phyloP scores from a whole-genome alignment of 2,113 vertebrate genomes.

The Pseudolaguvia tuberculata region DNA sequence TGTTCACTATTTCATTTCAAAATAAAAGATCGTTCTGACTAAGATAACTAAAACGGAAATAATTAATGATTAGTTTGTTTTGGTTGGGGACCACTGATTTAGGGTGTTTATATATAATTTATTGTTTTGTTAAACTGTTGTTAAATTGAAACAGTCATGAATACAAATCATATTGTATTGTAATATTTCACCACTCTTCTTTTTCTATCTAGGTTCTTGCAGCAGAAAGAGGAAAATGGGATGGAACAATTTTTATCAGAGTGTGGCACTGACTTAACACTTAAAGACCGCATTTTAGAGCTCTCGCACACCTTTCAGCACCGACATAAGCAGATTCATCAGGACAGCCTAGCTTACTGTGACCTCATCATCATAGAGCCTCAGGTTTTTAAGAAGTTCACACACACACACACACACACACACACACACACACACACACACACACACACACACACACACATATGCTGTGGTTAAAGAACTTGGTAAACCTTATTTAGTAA shows the following conservation, averaged over 20 bases:
- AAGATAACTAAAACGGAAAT: too few species aligned
- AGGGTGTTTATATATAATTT: too few species aligned
- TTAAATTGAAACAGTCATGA: not conserved
- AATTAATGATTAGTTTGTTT: too few species aligned
- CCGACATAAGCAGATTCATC: slow-evolving; percentile 50
- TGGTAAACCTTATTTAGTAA: not conserved
- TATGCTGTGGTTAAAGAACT: too few species aligned
- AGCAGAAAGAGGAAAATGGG: slow-evolving; percentile 52
- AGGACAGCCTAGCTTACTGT: slow-evolving; percentile 59
- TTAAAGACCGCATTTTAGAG: slow-evolving; percentile 58
- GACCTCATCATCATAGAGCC: slow-evolving; percentile 68
- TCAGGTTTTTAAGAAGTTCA: slow-evolving; percentile 60
- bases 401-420: too few species aligned
- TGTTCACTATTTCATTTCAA: too few species aligned
- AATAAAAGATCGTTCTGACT: too few species aligned
- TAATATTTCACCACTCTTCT: not conserved
- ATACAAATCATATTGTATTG: not conserved
- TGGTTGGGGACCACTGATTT: too few species aligned
- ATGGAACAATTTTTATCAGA: slow-evolving; percentile 62
- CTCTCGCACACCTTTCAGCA: slow-evolving; percentile 63
- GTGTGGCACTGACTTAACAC: slow-evolving; percentile 55
- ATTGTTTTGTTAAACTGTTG: not conserved
- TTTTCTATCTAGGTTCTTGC: slow-evolving; percentile 22
- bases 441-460: too few species aligned
- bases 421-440: too few species aligned